phyloP scores from a whole-genome alignment of 2,888 invertebrate species.

The Argyresthia goedartella region DNA sequence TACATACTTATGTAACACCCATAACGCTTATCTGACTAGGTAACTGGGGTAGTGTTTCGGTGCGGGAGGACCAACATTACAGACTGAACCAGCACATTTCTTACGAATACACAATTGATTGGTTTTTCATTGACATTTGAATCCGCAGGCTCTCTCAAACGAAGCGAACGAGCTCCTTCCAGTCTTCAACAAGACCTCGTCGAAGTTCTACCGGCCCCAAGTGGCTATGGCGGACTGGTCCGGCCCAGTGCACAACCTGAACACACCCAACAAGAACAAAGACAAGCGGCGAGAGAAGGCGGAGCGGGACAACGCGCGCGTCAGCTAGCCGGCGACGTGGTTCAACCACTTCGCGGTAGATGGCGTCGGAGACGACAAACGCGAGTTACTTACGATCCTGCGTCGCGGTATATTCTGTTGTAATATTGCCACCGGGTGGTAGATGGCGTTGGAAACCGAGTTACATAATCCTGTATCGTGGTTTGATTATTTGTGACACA shows the following conservation, averaged over 20 bases:
- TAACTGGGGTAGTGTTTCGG: too few species aligned
- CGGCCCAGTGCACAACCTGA: slow-evolving; percentile 32
- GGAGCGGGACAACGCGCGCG: background rate
- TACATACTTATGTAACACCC: too few species aligned
- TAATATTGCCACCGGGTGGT: background rate
- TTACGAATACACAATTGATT: too few species aligned
- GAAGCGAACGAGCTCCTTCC: slow-evolving; percentile 98
- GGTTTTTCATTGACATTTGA: too few species aligned
- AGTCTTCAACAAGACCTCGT: slow-evolving; percentile 96
- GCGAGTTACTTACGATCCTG: too few species aligned
- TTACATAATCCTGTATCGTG: too few species aligned
- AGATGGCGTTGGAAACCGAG: background rate
- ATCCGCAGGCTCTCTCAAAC: slow-evolving; percentile 86
- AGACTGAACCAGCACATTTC: too few species aligned
- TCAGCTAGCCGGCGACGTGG: background rate
- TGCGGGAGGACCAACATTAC: too few species aligned
- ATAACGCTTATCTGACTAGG: too few species aligned
- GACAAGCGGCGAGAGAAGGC: background rate
- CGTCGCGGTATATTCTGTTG: background rate
- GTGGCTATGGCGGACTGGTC: slow-evolving; percentile 93
- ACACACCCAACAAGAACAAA: slow-evolving; percentile 8
- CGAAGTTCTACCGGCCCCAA: slow-evolving; percentile 87
- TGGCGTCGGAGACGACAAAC: background rate
- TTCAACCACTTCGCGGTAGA: background rate
- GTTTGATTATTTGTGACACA: too few species aligned